phyloP scores from a whole-genome alignment of 2,113 vertebrate species.

The Microcebus griseorufus region DNA sequence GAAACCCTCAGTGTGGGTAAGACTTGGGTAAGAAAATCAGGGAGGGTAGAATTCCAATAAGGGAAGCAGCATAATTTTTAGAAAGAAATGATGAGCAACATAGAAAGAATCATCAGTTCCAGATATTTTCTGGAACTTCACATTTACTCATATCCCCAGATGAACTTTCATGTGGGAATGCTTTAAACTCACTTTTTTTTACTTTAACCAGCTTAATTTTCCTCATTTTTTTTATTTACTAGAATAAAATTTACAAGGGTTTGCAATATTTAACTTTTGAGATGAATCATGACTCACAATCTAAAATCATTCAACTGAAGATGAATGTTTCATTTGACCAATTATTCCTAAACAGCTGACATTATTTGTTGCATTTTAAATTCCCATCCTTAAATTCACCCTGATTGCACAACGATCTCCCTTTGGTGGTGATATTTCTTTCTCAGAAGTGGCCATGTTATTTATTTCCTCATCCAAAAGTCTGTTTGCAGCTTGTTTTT shows the following conservation, averaged over 20 bases:
- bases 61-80: neutral
- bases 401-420: neutral
- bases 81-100: neutral
- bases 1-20: neutral
- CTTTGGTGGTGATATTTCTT: neutral
- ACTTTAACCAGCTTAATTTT: conserved; percentile 18
- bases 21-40: neutral
- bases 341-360: conserved; percentile 46
- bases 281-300: conserved; percentile 50
- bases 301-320: conserved; percentile 52
- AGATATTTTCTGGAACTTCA: neutral
- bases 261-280: conserved; percentile 34
- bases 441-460: neutral
- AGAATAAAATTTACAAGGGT: conserved; percentile 5
- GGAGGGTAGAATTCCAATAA: neutral
- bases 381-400: conserved; percentile 37
- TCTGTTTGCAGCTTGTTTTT: neutral
- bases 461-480: conserved; percentile 30
- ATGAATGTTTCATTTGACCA: conserved; percentile 49
- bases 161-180: neutral
- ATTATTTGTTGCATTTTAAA: conserved; percentile 42
- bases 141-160: neutral
- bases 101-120: neutral
- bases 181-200: neutral
- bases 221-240: neutral